Base-by-base conservation (phyloP, 37 sponge, comb jelly and placozoan species). In the Beroe ovata region DNA sequence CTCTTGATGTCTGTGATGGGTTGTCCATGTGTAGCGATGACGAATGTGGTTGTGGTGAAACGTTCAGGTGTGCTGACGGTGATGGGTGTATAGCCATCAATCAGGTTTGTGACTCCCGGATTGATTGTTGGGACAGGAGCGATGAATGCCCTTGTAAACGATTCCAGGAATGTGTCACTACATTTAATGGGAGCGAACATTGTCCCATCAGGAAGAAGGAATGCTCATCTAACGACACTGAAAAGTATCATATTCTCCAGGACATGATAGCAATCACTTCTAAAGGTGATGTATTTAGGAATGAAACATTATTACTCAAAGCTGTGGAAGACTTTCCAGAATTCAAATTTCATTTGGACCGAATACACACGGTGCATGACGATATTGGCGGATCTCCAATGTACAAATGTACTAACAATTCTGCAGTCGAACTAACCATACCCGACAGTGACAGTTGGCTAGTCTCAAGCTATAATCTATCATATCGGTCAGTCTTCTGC, bases 31-130 rank as follows among this genome's bases (percentile, higher is more conserved):
- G 69, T 30, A 34, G 29, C 3, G 34, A 26, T 4, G 69, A 66
- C 36, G 69, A 66, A 16, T 66, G 69, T 32, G 69, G 36, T 4
- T 66, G 69, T 32, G 69, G 36, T 8, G 69, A 26, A 34, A 34
- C 69, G 36, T 66, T 32, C 69, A 26, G 30, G 36, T 66, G 69
- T 66, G 69, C 69, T 2, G 69, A 66, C 36, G 69, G 69, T 1
- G 34, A 18, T 4, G 69, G 69, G 2, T 66, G 69, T 30, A 30
- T 66, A 26, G 34, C 69, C 1, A 66, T 66, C 33, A 30, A 32
- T 3, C 69, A 66, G 69, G 35, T 66, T 25, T 66, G 69, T 66
- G 69, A 66, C 35, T 29, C 32, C 30, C 33, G 36, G 69, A 18
- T 33, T 18, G 69, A 66, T 66, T 66, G 69, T 30, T 18, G 11